Evolutionary conservation across 2,113 vertebrate species (phyloP).

Genomic region (Hylia prasina): DNA sequence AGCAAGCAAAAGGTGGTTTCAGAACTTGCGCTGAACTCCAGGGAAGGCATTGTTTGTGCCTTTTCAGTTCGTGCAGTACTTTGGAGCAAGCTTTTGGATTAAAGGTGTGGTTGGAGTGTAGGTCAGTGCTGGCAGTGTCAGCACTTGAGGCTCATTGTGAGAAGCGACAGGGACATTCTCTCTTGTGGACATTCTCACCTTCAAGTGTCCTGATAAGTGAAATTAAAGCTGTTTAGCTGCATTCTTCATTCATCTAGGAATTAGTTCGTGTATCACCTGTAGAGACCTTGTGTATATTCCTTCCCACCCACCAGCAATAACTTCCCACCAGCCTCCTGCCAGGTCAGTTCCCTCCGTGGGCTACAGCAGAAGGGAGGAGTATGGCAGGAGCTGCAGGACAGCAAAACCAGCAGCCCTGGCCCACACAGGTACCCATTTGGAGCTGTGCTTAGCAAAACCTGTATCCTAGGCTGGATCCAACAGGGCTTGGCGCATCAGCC

Average conservation of each 20-base stretch:
- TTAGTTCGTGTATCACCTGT: background rate
- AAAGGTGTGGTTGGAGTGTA: background rate
- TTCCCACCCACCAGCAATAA: background rate
- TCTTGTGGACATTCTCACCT: background rate
- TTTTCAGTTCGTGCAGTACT: background rate
- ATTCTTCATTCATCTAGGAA: background rate
- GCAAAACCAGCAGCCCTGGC: background rate
- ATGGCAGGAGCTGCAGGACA: background rate
- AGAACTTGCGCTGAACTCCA: background rate
- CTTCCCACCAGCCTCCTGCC: background rate
- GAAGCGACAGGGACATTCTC: background rate
- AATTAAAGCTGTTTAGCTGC: background rate
- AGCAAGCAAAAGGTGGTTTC: background rate
- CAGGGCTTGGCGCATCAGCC: background rate
- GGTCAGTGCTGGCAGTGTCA: background rate
- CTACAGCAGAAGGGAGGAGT: background rate
- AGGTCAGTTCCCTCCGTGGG: accelerated
- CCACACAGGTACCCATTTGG: background rate
- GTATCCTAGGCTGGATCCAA: background rate
- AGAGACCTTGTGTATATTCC: background rate
- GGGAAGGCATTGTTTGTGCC: background rate
- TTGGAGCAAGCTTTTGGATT: background rate
- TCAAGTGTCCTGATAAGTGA: background rate
- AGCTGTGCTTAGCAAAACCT: background rate
- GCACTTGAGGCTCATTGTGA: background rate